Evolutionary conservation across 2,797 vertebrate species (phyloP), one percentile per base, ranked within the genome.

Genomic region (Tiaroga cobitis): DNA sequence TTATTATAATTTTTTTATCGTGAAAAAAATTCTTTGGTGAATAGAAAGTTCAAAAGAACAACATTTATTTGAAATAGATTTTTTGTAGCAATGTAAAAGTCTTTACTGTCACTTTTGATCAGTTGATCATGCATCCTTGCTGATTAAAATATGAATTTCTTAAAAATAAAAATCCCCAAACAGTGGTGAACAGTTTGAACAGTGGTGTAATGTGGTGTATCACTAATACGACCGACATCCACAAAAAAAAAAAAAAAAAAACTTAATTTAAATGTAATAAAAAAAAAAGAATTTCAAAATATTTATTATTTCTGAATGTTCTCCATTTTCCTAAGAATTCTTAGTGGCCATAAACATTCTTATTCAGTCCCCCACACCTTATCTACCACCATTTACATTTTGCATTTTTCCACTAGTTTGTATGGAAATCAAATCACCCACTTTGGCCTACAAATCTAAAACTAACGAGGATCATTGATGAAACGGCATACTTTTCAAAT

Each of bases 401-500:
- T 11, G 4, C 34, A 59, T 77, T 39, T 59, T 77, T 77, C 9
- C 3, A n/a, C 6, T 39, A 15, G 54, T 39, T 39, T 39, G 21
- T 61, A 10, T 8, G 11, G 15, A 41, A 77, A 77, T 59, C 7
- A 41, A 77, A 77, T 59, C 7, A 6, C 1, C 3, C 15, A 10
- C 8, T 61, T 78, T 63, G 51, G 56, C 34, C 51, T 59, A 8
- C 34, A 26, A 77, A 77, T 15, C 24, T 77, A 39, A 78, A 46
- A 4, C 21, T 5, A 39, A 13, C n/a, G 26, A 61, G 16, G 56
- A 61, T 79, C n/a, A 18, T 39, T 46, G 39, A 19, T 34, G 5
- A 19, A 18, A 67, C 41, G 32, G 26, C n/a, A 61, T 41, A 29
- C n/a, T 78, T 13, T 80, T 78, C 37, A 80, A 67, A 80, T 80